Evolutionary conservation across 2,113 vertebrate species (phyloP), one percentile per base, ranked within the genome.

Genomic region (Hepsetus odoe): DNA sequence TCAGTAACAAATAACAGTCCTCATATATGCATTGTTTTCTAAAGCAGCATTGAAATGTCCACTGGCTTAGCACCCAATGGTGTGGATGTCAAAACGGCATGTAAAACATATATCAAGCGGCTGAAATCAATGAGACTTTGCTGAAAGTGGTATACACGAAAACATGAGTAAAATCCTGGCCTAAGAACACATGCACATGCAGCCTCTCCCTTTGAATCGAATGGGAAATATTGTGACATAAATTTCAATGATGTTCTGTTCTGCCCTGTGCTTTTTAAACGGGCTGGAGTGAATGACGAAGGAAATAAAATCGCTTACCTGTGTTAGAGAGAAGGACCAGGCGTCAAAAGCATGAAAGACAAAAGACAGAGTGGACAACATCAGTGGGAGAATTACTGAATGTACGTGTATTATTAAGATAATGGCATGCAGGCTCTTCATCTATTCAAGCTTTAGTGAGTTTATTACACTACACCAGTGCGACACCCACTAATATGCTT

Each of bases 71-170:
- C 22, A 20, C 44, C 26, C 5, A 64, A 64, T 24, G 16, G 61
- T 9, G n/a, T 26, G 22, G 13, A 49, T 28, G 22, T 32, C 46
- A 49, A 30, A 64, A 20, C 20, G 14, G 46, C 61, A 28, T 53
- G 26, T 65, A 38, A 18, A 66, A 40, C 44, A 76, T 55, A 22
- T 14, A 55, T 76, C 62, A 40, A 51, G 14, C 24, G 28, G 67
- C 67, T 30, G 14, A 49, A 70, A 35, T 32, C 61, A 62, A 18
- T 32, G 30, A 14, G 30, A 7, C 18, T 35, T 20, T 64, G 30
- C 32, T 11, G n/a, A 35, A 64, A 64, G 16, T 11, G 26, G 59
- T 22, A 55, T n/a, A n/a, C n/a, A n/a, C n/a, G n/a, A n/a, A n/a
- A n/a, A n/a, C 13, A 6, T n/a, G 30, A 10, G 32, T 8, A n/a